Evolutionary conservation across 2,113 vertebrate genomes (phyloP), one percentile per base, ranked within the genome.

Genomic region (Caranx ignobilis): DNA sequence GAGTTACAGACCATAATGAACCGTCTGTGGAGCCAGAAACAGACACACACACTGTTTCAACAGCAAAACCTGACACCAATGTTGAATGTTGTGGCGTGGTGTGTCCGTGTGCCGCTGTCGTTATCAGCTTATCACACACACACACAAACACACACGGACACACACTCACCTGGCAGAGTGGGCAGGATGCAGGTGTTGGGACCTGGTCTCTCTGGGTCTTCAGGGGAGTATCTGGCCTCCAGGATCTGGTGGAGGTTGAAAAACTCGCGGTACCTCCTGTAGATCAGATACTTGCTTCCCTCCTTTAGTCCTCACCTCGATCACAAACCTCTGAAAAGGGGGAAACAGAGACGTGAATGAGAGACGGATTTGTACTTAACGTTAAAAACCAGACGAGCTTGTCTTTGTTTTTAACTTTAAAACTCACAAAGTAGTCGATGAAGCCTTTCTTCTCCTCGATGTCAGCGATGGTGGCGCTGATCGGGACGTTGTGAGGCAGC

Each of bases 261-360:
- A 88, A 99, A 99, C 73, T 98, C 93, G 5, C 96, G 85, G 83
- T 99, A 99, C 65, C 98, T 95, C 35, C 98, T 94, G 89, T 97
- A 99, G 92, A 99, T 98, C 75, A 99, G 89, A 82, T 99, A 99
- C 83, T 96, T 98, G 37, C 95, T 93, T 93, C 0, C 95, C 95
- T 8, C 98, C 97, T 93, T 97, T 99, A 0, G 96, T 95, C 89
- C 97, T 99, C 66, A 99, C 98, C 88, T 98, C 97, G 5, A 98
- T 97, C 77, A 98, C 97, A 87, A 99, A 99, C 34, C 89, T 87
- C 98, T 99, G 76, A 5, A 1, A 64, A 35, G 54, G 4, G 39
- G 54, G 6, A 59, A 70, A 48, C 4, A 11, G 10, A 78, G 11
- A 6, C 18, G 15, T 0, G 15, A 31, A 3, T 45, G 9, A 60